Conservation (phyloP, 2,113 vertebrate species). For the Halcyon malimbica region DNA sequence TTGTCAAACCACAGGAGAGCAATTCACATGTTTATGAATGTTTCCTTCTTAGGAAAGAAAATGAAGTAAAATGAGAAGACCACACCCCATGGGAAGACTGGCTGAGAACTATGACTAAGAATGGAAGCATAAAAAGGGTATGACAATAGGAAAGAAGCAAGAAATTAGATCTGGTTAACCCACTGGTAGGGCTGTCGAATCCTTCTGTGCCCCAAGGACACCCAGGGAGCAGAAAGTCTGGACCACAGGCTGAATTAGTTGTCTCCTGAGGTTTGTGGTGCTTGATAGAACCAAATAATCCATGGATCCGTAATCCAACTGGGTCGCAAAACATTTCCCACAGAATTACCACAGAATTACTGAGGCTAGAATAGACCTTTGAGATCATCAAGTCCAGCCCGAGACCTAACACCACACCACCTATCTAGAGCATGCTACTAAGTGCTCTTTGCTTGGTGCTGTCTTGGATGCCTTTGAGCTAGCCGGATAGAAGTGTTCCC, state of each 20-base stretch:
- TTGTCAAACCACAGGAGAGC: background rate
- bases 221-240: accelerated
- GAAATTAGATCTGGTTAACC: background rate
- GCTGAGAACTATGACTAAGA: background rate
- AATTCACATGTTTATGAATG: background rate
- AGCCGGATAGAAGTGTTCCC: background rate
- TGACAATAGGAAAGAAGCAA: accelerated
- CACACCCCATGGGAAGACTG: accelerated
- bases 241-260: background rate
- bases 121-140: background rate
- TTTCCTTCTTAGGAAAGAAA: background rate
- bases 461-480: background rate
- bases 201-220: background rate
- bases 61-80: background rate
- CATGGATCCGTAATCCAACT: background rate
- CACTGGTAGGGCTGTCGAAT: background rate
- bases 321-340: background rate
- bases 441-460: background rate
- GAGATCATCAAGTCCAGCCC: too few species aligned
- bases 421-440: too few species aligned
- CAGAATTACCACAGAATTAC: too few species aligned
- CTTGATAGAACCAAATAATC: background rate
- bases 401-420: too few species aligned
- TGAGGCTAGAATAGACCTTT: too few species aligned
- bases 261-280: background rate